These are phyloP conservation scores for Trichogramma pretiosum DNA, from an alignment of 1,140 invertebrate genomes.

Conservation along the genomic window DNA sequence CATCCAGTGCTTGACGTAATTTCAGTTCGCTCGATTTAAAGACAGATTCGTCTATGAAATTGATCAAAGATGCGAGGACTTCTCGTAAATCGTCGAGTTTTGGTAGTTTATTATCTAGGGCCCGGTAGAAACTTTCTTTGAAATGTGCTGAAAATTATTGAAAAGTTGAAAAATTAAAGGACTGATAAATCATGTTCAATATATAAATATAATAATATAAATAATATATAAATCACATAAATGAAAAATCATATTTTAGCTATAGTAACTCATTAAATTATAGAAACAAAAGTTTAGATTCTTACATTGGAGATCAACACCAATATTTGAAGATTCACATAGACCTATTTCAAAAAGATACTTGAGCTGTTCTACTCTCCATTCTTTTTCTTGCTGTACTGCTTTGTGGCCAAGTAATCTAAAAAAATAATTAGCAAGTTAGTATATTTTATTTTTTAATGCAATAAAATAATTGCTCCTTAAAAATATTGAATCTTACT, in stretches of 20 bases:
- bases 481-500: conserved; percentile 9
- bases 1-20: conserved; percentile 43
- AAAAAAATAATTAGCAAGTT: conserved; percentile 14
- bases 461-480: neutral
- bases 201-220: conserved; percentile 11
- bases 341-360: conserved; percentile 56
- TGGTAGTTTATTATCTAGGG: conserved; percentile 53
- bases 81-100: conserved; percentile 52
- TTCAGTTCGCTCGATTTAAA: conserved; percentile 40
- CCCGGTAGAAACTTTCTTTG: conserved; percentile 55
- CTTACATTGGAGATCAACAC: conserved; percentile 51
- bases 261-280: too few relatives aligned
- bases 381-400: conserved; percentile 51
- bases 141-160: conserved; percentile 37
- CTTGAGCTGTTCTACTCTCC: conserved; percentile 56
- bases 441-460: neutral
- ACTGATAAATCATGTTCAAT: neutral
- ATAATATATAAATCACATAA: too few relatives aligned
- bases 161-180: conserved; percentile 18
- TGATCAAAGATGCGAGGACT: conserved; percentile 49
- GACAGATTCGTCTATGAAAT: conserved; percentile 46
- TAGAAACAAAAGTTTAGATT: too few relatives aligned
- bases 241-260: too few relatives aligned
- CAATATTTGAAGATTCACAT: conserved; percentile 51
- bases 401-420: conserved; percentile 55